A percentile compares a stretch with the other conserved stretches of the same genome.
These are phyloP conservation scores for Tenebrosternarchus preto DNA, from an alignment of 2,113 vertebrate species.

Conservation along the genomic window DNA sequence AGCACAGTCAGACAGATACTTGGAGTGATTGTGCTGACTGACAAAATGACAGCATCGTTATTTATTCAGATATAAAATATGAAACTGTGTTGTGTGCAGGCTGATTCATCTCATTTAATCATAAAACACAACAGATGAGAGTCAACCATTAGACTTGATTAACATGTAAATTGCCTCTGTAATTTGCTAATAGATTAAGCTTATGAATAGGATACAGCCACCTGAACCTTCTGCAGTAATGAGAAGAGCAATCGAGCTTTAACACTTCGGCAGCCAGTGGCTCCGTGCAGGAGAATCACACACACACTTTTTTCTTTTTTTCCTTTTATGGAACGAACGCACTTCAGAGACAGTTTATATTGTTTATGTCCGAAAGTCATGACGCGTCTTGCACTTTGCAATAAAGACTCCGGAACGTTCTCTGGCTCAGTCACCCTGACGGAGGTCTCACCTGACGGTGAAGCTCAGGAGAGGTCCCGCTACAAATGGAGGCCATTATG, in stretches of 20 bases:
- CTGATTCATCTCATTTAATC: conserved; percentile 53
- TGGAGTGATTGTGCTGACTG: conserved; percentile 38
- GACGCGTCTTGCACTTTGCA: background rate
- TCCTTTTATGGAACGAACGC: background rate
- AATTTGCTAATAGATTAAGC: conserved; percentile 58
- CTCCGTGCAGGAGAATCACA: conserved; percentile 4
- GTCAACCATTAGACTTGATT: conserved; percentile 55
- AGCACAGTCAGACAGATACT: background rate
- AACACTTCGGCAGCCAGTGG: conserved; percentile 27
- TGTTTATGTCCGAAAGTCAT: background rate
- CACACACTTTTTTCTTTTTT: background rate
- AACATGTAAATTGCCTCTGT: conserved; percentile 55
- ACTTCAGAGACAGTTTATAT: conserved; percentile 15
- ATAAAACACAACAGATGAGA: conserved; percentile 51
- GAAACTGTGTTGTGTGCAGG: conserved; percentile 26
- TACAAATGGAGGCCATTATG: conserved; percentile 63
- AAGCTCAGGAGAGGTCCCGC: conserved; percentile 36
- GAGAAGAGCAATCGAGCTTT: conserved; percentile 43
- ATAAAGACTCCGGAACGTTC: background rate
- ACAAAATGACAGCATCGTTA: conserved; percentile 41
- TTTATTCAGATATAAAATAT: conserved; percentile 33
- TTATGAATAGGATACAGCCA: conserved; percentile 52
- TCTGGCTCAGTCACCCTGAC: conserved; percentile 41
- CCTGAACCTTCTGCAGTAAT: conserved; percentile 55
- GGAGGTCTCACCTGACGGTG: conserved; percentile 37